Evolutionary conservation across 2,113 vertebrate genomes (phyloP).

Genomic region (Dipodomys spectabilis): DNA sequence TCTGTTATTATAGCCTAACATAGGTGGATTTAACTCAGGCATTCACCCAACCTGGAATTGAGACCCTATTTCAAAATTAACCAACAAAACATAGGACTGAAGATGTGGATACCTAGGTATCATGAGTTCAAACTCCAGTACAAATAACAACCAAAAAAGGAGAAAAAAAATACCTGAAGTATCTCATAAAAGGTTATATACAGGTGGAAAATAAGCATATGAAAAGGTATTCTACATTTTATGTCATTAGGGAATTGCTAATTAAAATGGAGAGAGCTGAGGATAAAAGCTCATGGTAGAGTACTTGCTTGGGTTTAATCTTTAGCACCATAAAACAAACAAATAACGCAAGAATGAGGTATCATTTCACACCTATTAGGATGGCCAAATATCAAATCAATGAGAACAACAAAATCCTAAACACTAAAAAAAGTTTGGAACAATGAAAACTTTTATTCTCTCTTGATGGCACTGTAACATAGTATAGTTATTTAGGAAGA

Average conservation of each 20-base stretch:
- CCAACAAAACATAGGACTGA: too few relatives aligned
- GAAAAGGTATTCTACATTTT: neutral
- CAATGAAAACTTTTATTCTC: neutral
- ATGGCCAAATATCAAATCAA: neutral
- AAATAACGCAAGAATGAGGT: neutral
- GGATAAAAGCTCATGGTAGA: neutral
- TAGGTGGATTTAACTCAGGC: too few relatives aligned
- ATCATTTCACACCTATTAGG: neutral
- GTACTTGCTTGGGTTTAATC: neutral
- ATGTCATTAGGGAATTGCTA: neutral
- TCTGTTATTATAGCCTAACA: too few relatives aligned
- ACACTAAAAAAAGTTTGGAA: neutral
- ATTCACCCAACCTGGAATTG: too few relatives aligned
- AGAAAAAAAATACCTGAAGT: neutral
- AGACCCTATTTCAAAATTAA: too few relatives aligned
- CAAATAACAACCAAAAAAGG: neutral
- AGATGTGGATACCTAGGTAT: too few relatives aligned
- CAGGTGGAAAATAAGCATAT: neutral
- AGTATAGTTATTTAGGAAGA: neutral
- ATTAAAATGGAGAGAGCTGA: neutral
- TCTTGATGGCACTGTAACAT: neutral
- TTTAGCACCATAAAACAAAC: neutral
- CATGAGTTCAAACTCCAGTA: too few relatives aligned
- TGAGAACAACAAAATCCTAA: neutral
- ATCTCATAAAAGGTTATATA: neutral